Base-by-base conservation (phyloP, 2,888 invertebrate genomes). In the Apodemia mormo region DNA sequence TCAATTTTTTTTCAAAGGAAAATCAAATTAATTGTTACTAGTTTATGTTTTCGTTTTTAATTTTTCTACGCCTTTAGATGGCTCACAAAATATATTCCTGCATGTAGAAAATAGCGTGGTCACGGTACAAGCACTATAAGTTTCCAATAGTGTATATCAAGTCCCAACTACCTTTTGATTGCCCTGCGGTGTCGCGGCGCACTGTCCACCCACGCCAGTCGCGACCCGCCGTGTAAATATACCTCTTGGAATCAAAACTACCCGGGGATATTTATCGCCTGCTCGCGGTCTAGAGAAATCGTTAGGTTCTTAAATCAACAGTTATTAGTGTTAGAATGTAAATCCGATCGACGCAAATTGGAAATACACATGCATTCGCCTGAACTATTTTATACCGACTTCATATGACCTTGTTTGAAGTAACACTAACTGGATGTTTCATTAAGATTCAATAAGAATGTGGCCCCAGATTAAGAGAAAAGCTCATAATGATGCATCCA, bases 161-260 rank as follows among this genome's bases (percentile, higher is more conserved):
- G 80, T 78, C 79, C 80, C 84, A 83, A 83, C 82, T 82, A 82
- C 82, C 76, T 81, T 80, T 81, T 81, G 85, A 82, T 81, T 85
- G 80, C 82, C 83, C 84, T 85, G 79, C 78, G 79, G 80, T 82
- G 85, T 85, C 81, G 80, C 76, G 72, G 71, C 80, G 80, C 76
- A 71, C 71, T 79, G 77, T 77, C 79, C 77, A 79, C 79, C 77
- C 78, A 72, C 75, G 66, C 70, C 73, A 76, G 80, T 81, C 80
- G 80, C 82, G 77, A 81, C 79, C 78, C 77, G 79, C 75, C 81
- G 85, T 87, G 88, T 90, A 90, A 89, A 89, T 90, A 89, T 88
- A 85, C 82, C 82, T 83, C 83, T 80, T 81, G 84, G 90, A 88
- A 90, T 91, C 89, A 87, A 89, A 90, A 84, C 90, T 90, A 88